A percentile compares a stretch with the other conserved stretches of the same genome.
These are phyloP conservation scores for Dromiciops gliroides DNA, from an alignment of 2,113 vertebrate species.

Conservation along the genomic window DNA sequence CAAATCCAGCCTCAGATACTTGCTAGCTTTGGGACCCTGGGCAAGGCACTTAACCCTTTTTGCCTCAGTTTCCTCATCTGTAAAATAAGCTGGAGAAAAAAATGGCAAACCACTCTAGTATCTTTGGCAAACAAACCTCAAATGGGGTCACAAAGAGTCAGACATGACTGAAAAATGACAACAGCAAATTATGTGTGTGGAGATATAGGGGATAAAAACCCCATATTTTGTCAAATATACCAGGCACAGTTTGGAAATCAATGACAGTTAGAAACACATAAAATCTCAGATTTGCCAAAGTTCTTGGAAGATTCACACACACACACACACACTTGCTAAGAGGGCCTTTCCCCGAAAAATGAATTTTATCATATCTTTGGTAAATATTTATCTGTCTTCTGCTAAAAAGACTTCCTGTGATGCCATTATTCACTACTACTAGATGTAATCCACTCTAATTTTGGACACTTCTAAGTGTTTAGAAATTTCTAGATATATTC, in stretches of 20 bases:
- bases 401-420: not conserved
- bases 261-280: not conserved
- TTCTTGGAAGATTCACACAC: not conserved
- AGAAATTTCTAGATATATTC: not conserved
- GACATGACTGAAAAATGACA: not conserved
- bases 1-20: not conserved
- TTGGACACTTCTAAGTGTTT: not conserved
- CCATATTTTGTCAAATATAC: not conserved
- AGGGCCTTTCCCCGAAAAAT: not conserved
- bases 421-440: not conserved
- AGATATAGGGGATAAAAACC: not conserved
- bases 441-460: not conserved
- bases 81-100: not conserved
- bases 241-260: not conserved
- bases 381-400: not conserved
- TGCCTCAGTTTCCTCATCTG: not conserved
- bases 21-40: not conserved
- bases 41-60: not conserved
- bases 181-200: not conserved
- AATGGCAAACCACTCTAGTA: not conserved
- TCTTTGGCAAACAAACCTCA: not conserved
- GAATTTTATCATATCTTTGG: not conserved
- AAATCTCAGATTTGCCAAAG: not conserved
- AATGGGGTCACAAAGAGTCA: not conserved
- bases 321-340: not conserved